Base-by-base conservation (phyloP, 2,888 invertebrate genomes). In the Lochmaea crataegi region DNA sequence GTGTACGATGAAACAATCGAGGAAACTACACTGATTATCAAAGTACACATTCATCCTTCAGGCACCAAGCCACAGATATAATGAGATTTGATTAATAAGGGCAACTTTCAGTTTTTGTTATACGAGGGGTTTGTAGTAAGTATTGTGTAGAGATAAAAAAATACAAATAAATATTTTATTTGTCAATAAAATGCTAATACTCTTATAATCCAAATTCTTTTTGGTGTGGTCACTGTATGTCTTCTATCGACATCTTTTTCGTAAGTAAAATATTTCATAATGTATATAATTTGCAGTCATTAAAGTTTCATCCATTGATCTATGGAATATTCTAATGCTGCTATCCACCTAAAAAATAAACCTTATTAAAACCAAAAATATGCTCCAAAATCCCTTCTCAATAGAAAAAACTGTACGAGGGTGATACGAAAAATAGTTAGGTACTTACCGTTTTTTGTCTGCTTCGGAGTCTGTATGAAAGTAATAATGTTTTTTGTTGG, bases 391-490 rank as follows among this genome's bases (percentile, higher is more conserved):
- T 1, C 10, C 11, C 10, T 2, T 11, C 12, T 1, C 11, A 11
- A 42, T 12, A 42, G n/a, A n/a, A n/a, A 42, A 42, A 42, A 2
- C 2, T 38, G 6, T 26, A 75, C 32, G 56, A 56, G 67, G 18
- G 68, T 60, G 26, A 2, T 56, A 32, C 11, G 16, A 53, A 51
- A n/a, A 51, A 12, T 45, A 72, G 79, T 81, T n/a, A n/a, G n/a
- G n/a, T n/a, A n/a, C n/a, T n/a, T 84, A 97, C 97, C 97, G 92
- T 88, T 96, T 96, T 85, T 94, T 95, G 84, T 98, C 98, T 90
- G 96, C 94, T 87, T 98, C 97, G 12, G 96, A 94, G 84, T 98
- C 97, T 0, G 97, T 94, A 85, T 95, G 94, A 88, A 98, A 97
- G 86, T 94, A 96, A 85, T 96, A 97, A 85, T 94, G 94, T 82